A percentile compares a stretch with the other conserved stretches of the same genome.
Conservation (phyloP, 1,140 invertebrate species). For the Zaprionus vittiger region DNA sequence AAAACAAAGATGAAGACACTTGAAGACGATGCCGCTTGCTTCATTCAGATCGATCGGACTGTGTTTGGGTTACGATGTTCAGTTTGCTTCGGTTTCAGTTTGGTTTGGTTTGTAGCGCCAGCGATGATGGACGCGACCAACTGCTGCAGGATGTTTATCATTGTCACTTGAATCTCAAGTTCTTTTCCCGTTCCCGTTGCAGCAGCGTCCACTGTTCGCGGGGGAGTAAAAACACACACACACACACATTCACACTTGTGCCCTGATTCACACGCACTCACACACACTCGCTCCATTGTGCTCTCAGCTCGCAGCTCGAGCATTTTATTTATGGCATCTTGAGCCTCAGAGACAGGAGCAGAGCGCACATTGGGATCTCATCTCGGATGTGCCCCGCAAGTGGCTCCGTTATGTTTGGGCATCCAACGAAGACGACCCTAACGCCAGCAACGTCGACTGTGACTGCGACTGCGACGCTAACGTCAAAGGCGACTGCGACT, state of each 20-base stretch:
- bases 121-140: constrained; percentile 61
- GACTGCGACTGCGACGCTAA: constrained; percentile 3
- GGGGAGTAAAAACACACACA: constrained; percentile 45
- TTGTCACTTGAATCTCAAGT: constrained; percentile 71
- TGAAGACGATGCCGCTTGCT: constrained; percentile 44
- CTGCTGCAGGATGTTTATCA: constrained; percentile 79
- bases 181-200: constrained; percentile 44
- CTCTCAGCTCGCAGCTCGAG: constrained; percentile 32
- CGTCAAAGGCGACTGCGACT: not conserved
- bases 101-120: constrained; percentile 36
- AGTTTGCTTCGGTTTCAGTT: constrained; percentile 3
- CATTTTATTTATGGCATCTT: constrained; percentile 65
- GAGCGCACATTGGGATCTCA: constrained; percentile 47
- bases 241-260: constrained; percentile 13
- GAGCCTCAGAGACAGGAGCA: constrained; percentile 19
- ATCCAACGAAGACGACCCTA: constrained; percentile 14
- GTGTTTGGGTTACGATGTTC: not conserved
- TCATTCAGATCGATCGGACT: constrained; percentile 7
- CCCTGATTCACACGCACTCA: constrained; percentile 11
- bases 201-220: constrained; percentile 50
- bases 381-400: constrained; percentile 25
- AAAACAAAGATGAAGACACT: constrained; percentile 58
- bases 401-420: constrained; percentile 33
- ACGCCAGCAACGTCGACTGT: not conserved
- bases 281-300: not conserved